These are phyloP conservation scores for Acrocyrtus sp. DNA, from an alignment of 2,888 invertebrate species.

Conservation along the genomic window DNA sequence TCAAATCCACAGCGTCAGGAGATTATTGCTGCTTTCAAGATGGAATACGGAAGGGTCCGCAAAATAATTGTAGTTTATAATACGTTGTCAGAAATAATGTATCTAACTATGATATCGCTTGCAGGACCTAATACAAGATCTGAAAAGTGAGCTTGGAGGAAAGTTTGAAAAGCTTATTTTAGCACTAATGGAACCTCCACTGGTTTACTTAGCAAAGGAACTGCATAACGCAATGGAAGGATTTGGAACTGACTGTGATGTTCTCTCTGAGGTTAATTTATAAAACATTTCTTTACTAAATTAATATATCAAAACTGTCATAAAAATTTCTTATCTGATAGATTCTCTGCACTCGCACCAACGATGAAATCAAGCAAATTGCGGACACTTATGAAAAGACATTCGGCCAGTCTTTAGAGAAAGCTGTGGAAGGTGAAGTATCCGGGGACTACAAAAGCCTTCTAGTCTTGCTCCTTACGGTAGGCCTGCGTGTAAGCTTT, in stretches of 20 bases:
- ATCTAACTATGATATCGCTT: background rate
- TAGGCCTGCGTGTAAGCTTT: constrained; percentile 42
- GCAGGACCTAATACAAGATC: constrained; percentile 75
- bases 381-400: constrained; percentile 40
- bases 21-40: constrained; percentile 72
- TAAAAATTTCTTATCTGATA: constrained; percentile 15
- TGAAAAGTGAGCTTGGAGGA: constrained; percentile 79
- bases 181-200: constrained; percentile 75
- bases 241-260: constrained; percentile 49
- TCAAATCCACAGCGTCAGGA: constrained; percentile 79
- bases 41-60: constrained; percentile 69
- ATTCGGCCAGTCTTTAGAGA: constrained; percentile 41
- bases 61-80: no score
- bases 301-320: background rate
- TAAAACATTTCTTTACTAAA: background rate
- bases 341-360: constrained; percentile 51
- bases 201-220: constrained; percentile 67
- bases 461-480: constrained; percentile 47
- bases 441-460: constrained; percentile 51
- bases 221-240: constrained; percentile 65
- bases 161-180: constrained; percentile 80
- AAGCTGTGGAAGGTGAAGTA: constrained; percentile 43
- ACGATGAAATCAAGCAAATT: constrained; percentile 47
- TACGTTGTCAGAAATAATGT: background rate
- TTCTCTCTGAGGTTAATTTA: constrained; percentile 43